phyloP scores from a whole-genome alignment of 2,888 invertebrate genomes.

The Pyrgus malvae region DNA sequence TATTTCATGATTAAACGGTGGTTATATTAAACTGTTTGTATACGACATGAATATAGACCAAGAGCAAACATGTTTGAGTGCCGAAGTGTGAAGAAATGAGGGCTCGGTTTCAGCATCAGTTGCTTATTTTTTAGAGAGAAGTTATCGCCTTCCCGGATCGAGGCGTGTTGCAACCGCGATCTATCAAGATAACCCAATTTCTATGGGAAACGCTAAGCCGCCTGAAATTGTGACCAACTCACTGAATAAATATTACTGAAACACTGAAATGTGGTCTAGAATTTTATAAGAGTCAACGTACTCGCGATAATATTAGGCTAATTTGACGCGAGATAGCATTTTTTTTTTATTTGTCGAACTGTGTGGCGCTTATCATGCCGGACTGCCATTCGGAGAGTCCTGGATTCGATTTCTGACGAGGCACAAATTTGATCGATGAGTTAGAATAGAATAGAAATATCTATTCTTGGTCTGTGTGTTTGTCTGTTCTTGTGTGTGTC shows the following conservation, averaged over 20 bases:
- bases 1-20: not conserved
- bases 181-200: slow-evolving; percentile 78
- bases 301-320: not conserved
- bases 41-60: slow-evolving; percentile 10
- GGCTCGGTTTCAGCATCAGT: slow-evolving; percentile 24
- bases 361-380: too few relatives aligned
- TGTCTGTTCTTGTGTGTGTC: too few relatives aligned
- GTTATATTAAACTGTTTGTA: not conserved
- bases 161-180: slow-evolving; percentile 53
- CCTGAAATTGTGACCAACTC: slow-evolving; percentile 23
- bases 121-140: slow-evolving; percentile 26
- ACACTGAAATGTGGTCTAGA: slow-evolving; percentile 11
- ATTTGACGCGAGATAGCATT: not conserved
- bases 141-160: slow-evolving; percentile 52
- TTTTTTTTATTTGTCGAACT: not conserved
- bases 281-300: slow-evolving; percentile 1
- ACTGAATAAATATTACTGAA: slow-evolving; percentile 14
- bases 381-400: too few relatives aligned
- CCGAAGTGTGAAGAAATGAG: slow-evolving; percentile 25
- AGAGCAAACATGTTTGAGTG: slow-evolving; percentile 25
- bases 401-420: too few relatives aligned
- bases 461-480: too few relatives aligned
- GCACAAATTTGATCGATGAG: too few relatives aligned
- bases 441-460: too few relatives aligned
- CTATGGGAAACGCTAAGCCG: slow-evolving; percentile 52